Evolutionary conservation across 2,888 invertebrate genomes (phyloP).

Genomic region (Athripsodes cinereus): DNA sequence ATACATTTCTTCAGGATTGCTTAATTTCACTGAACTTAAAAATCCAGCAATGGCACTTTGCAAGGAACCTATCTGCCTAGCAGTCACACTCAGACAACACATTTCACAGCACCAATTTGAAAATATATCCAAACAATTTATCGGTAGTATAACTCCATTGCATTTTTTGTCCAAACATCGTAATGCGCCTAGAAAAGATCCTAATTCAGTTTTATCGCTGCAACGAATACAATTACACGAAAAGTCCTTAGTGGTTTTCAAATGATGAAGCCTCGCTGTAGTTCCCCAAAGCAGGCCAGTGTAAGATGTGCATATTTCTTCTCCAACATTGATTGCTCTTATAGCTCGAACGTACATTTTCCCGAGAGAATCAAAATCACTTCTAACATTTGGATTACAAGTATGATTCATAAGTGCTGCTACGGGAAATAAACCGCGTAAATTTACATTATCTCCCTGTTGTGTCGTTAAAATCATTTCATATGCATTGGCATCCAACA

Average conservation of each 20-base stretch:
- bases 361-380: constrained; percentile 52
- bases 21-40: constrained; percentile 45
- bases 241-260: constrained; percentile 63
- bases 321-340: constrained; percentile 51
- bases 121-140: constrained; percentile 47
- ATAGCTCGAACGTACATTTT: constrained; percentile 57
- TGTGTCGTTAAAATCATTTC: constrained; percentile 49
- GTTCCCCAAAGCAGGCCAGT: constrained; percentile 64
- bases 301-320: constrained; percentile 62
- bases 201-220: constrained; percentile 60
- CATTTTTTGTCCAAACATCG: constrained; percentile 50
- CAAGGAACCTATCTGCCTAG: constrained; percentile 46
- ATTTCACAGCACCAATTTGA: constrained; percentile 55
- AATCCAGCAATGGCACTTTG: constrained; percentile 51
- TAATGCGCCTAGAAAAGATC: constrained; percentile 52
- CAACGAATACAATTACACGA: constrained; percentile 61
- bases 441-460: constrained; percentile 43
- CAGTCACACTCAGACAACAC: constrained; percentile 46
- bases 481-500: constrained; percentile 64
- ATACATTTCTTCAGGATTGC: constrained; percentile 49
- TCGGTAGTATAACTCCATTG: constrained; percentile 51
- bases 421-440: constrained; percentile 61
- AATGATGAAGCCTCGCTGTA: constrained; percentile 53
- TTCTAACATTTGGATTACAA: constrained; percentile 62
- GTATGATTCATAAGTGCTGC: constrained; percentile 63